Percentiles rank a stretch among this genome's conserved stretches.
phyloP scores from a whole-genome alignment of 2,888 invertebrate genomes.

The Eristalis tenax region DNA sequence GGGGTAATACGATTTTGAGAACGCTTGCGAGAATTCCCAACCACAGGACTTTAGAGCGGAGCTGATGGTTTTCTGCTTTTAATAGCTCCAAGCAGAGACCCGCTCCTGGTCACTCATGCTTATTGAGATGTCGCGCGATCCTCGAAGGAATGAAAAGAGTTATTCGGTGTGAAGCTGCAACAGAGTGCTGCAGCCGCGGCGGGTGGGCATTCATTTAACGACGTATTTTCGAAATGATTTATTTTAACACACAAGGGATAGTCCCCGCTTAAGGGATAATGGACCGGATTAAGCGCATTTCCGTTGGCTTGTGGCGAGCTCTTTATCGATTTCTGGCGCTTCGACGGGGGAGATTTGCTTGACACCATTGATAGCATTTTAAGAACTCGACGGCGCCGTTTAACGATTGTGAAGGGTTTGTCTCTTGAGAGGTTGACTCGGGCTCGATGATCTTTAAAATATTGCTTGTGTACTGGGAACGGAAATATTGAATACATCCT shows the following conservation, averaged over 20 bases:
- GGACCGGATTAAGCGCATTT: constrained; percentile 1
- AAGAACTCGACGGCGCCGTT: neutral
- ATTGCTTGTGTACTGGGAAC: neutral
- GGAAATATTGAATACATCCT: neutral
- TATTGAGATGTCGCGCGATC: constrained; percentile 52
- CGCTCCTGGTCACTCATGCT: constrained; percentile 11
- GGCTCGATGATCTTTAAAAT: neutral
- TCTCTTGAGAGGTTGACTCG: neutral
- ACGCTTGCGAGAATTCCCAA: constrained; percentile 19
- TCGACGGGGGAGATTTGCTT: neutral
- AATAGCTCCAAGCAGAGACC: constrained; percentile 2
- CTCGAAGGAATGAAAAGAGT: constrained; percentile 46
- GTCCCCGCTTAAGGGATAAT: constrained; percentile 18
- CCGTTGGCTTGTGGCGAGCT: neutral
- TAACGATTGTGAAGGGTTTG: neutral
- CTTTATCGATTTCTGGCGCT: neutral
- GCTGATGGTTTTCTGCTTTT: constrained; percentile 10
- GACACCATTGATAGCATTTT: neutral
- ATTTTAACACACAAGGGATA: neutral
- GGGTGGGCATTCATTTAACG: neutral
- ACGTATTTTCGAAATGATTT: constrained; percentile 2
- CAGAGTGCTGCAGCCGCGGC: constrained; percentile 23
- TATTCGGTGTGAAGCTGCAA: constrained; percentile 16
- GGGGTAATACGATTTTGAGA: constrained; percentile 4
- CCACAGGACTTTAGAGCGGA: neutral